Evolutionary conservation across 2,888 invertebrate genomes (phyloP).

Genomic region (Shargacucullia verbasci): DNA sequence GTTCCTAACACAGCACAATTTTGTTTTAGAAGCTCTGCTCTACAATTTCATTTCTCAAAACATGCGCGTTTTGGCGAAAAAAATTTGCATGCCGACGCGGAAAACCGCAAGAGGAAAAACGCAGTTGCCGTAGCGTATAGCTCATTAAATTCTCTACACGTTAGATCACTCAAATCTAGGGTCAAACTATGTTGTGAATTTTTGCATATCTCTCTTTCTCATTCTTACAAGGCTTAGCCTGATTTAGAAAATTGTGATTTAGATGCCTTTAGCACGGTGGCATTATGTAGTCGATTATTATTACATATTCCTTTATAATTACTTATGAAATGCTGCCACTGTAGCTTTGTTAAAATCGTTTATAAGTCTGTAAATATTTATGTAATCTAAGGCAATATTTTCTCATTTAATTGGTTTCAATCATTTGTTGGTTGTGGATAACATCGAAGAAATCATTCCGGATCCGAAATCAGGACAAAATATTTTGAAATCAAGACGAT

Average conservation of each 20-base stretch:
- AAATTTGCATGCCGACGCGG: too few species aligned
- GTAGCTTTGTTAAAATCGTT: slow-evolving; percentile 74
- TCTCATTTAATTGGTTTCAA: slow-evolving; percentile 5
- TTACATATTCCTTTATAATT: slow-evolving; percentile 52
- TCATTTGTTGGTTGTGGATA: slow-evolving; percentile 20
- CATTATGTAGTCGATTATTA: slow-evolving; percentile 51
- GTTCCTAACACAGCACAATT: slow-evolving; percentile 74
- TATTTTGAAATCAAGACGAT: too few species aligned
- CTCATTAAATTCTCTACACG: slow-evolving; percentile 34
- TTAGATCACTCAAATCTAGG: slow-evolving; percentile 42
- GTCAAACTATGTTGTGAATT: slow-evolving; percentile 79
- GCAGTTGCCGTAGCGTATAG: slow-evolving; percentile 17
- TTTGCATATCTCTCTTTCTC: slow-evolving; percentile 83
- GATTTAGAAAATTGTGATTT: slow-evolving; percentile 81
- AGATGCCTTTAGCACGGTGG: slow-evolving; percentile 84
- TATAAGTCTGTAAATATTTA: slow-evolving; percentile 61
- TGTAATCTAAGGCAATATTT: slow-evolving; percentile 30
- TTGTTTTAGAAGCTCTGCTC: slow-evolving; percentile 57
- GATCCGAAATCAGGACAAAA: slow-evolving; percentile 18
- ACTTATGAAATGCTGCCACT: slow-evolving; percentile 73
- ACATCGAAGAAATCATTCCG: slow-evolving; percentile 32
- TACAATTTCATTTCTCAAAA: slow-evolving; percentile 33
- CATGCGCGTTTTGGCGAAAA: too few species aligned
- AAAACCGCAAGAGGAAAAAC: too few species aligned
- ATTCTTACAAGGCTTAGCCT: slow-evolving; percentile 79